Evolutionary conservation across 2,113 vertebrate species (phyloP), one percentile per base, ranked within the genome.

Genomic region (Sapayoa aenigma): DNA sequence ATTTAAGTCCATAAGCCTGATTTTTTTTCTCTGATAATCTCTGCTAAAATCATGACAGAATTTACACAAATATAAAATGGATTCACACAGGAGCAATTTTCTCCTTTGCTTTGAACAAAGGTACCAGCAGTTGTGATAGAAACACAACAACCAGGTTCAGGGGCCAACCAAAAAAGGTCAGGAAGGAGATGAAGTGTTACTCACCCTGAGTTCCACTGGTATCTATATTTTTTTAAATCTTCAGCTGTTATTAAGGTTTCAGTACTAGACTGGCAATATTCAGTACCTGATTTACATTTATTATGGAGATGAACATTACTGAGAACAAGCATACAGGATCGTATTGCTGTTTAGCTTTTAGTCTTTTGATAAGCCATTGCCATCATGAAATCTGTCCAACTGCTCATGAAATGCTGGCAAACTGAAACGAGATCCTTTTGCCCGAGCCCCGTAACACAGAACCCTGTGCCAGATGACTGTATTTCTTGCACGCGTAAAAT

Each of bases 351-450:
- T 67, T 31, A 87, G 60, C 14, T 44, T 89, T 87, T 30, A 68
- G 6, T 1, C 65, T 83, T 91, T 81, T 72, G 75, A 60, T 74
- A 89, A 94, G 58, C 31, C 78, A 44, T 11, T 81, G 37, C 65
- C 79, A 53, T 86, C 1, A 4, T 81, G 84, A 93, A 96, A 93
- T 89, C 60, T 72, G 56, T 60, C 60, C 92, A 93, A 94, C 33
- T 84, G 75, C 76, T 93, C 65, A 14, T 20, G 86, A 92, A 92
- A 94, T 60, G 90, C 84, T 92, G 79, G 87, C 93, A 84, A 89
- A 88, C 56, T 84, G 94, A 96, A 96, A 97, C 3, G 10, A 53
- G 67, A 96, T 85, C 85, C 90, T 74, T 91, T 62, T 78, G 81
- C 59, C 90, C 5, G 0, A 90, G 49, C 46, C 42, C 66, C 14